phyloP scores from a whole-genome alignment of 1,140 invertebrate species.

The Anastatus disparis region DNA sequence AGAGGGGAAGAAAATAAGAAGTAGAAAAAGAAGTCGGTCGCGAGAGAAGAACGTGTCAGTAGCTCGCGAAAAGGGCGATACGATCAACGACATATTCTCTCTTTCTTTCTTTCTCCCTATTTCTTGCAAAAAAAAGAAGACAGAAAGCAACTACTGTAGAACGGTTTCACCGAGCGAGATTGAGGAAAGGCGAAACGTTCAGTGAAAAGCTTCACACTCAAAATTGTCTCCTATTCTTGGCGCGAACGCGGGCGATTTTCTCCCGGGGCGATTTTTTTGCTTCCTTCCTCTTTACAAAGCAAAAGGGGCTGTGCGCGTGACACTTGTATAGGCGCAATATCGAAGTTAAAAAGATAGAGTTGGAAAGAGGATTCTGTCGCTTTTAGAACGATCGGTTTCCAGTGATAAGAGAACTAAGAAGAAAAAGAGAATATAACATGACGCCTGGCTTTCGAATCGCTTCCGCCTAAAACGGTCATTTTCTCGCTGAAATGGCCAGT shows the following conservation, averaged over 20 bases:
- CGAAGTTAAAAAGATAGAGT: neutral
- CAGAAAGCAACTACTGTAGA: too few relatives aligned
- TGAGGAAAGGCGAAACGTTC: slow-evolving; percentile 17
- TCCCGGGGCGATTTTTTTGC: slow-evolving; percentile 8
- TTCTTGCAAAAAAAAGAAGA: neutral
- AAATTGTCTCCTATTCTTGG: slow-evolving; percentile 41
- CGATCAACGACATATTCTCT: slow-evolving; percentile 45
- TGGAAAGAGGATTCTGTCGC: neutral
- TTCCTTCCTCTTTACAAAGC: neutral
- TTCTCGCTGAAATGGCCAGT: slow-evolving; percentile 46
- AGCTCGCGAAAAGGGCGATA: slow-evolving; percentile 45
- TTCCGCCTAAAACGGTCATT: slow-evolving; percentile 52
- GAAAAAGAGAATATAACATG: too few relatives aligned
- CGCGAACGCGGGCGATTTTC: slow-evolving; percentile 18
- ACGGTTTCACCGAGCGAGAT: neutral
- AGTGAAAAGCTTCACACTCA: slow-evolving; percentile 33
- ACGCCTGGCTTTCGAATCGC: slow-evolving; percentile 33
- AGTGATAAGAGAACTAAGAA: slow-evolving; percentile 45
- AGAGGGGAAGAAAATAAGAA: slow-evolving; percentile 26
- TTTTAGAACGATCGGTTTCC: slow-evolving; percentile 39
- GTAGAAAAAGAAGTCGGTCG: neutral
- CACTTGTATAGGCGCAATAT: slow-evolving; percentile 9
- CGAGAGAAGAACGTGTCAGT: slow-evolving; percentile 42
- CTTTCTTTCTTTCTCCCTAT: slow-evolving; percentile 12
- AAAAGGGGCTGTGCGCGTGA: too few relatives aligned